Evolutionary conservation across 2,113 vertebrate genomes (phyloP), one percentile per base, ranked within the genome.

Genomic region (Natator depressus): DNA sequence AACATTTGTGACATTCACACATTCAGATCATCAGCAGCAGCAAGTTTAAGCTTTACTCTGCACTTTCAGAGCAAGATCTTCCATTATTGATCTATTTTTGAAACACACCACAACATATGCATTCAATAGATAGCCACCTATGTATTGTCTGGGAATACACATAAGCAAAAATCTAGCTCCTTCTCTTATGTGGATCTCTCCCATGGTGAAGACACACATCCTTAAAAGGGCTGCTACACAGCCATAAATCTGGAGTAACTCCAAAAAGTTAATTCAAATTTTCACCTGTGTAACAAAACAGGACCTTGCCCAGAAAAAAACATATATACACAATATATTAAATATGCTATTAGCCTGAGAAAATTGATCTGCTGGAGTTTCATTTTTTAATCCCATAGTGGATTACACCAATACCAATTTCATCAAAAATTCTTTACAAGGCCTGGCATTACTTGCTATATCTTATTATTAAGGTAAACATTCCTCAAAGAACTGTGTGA

Each of bases 381-480:
- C 54, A 50, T 19, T 8, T 87, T 92, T 92, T 92, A 96, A 94
- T 95, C 80, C 90, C 55, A 29, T 94, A 90, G 84, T 95, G 83
- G 96, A 96, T 97, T 96, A 95, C 65, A 96, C 62, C 92, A 96
- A 94, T 59, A 93, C 72, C 51, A 90, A 93, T 97, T 96, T 95
- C 87, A 96, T 96, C 94, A 97, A 96, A 97, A 88, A 82, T 88
- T 89, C 90, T 95, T 97, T 92, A 85, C 42, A 89, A 91, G 91
- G 72, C 50, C 83, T 82, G 95, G 89, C 65, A 57, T 94, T 96
- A 88, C 35, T 89, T 82, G 90, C 91, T 89, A 88, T 87, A 97
- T 93, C 96, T 97, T 93, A 97, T 94, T 97, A 97, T 95, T 94
- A 97, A 96, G 95, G 92, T 93, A 97, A 97, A 93, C 94, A 96